Evolutionary conservation across 2,113 vertebrate genomes (phyloP), one percentile per base, ranked within the genome.

Genomic region (Pipra filicauda): DNA sequence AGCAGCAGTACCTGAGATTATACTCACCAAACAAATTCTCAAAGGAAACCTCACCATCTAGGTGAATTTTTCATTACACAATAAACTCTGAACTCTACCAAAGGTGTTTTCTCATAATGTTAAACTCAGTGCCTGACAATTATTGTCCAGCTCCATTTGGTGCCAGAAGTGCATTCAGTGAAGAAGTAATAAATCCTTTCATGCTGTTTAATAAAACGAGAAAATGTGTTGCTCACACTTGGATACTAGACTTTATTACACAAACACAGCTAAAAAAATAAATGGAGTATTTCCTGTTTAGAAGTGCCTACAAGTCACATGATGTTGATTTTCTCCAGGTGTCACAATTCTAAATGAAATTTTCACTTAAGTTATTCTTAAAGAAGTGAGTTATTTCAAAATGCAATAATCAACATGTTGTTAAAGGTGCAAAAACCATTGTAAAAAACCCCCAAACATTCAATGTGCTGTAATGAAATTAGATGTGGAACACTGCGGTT

Each of bases 201-300:
- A 69, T 92, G 92, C 95, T 97, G 78, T 93, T 97, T 95, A 94
- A 93, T 94, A 90, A 96, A 96, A 96, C 4, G 51, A 96, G 95
- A 89, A 97, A 95, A 95, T 79, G 86, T 89, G 96, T 94, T 95
- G 79, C 95, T 97, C 90, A 55, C 93, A 96, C 94, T 96, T 96
- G 96, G 93, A 96, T 96, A 85, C 89, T 85, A 66, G 80, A 90
- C 80, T 93, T 94, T 83, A 91, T 93, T 96, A 77, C 89, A 83
- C 80, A 95, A 95, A 96, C 89, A 93, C 65, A 94, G 88, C 90
- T 93, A 75, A 95, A 96, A 95, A 88, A 90, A 93, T 95, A 87
- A 94, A 86, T 80, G 69, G 64, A 93, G 95, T 95, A 87, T 95
- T 95, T 97, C 78, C 94, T 93, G 95, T 93, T 82, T 91, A 67